phyloP scores from a whole-genome alignment of 2,797 vertebrate species.

The Mallotus villosus region DNA sequence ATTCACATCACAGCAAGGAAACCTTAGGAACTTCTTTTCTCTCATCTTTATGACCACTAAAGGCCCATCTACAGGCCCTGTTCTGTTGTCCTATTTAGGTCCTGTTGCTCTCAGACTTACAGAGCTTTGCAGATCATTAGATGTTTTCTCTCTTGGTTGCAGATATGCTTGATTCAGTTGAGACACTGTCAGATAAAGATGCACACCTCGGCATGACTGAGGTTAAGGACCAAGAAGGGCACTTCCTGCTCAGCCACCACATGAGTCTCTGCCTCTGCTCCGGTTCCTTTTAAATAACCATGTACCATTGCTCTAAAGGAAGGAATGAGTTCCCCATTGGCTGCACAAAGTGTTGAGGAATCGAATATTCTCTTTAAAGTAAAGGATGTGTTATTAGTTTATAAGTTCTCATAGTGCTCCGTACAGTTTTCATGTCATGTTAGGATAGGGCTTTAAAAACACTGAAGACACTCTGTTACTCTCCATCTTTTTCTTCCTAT shows the following conservation, averaged over 20 bases:
- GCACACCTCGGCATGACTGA: background rate
- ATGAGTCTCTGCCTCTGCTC: background rate
- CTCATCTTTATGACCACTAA: too few relatives aligned
- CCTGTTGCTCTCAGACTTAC: too few relatives aligned
- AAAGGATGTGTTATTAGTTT: slow-evolving; percentile 24
- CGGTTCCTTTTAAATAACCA: background rate
- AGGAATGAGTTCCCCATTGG: background rate
- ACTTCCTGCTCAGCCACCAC: background rate
- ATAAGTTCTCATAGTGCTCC: slow-evolving; percentile 12
- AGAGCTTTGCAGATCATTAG: too few relatives aligned
- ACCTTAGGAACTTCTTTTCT: too few relatives aligned
- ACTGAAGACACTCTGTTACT: background rate
- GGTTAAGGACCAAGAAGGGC: background rate
- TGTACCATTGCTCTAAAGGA: background rate
- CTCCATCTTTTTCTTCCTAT: background rate
- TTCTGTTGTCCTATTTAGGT: background rate
- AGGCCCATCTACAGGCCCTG: too few relatives aligned
- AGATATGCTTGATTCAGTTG: background rate
- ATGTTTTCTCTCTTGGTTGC: background rate
- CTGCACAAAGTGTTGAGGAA: slow-evolving; percentile 28
- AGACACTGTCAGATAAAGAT: background rate
- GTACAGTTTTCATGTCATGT: background rate
- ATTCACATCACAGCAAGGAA: slow-evolving; percentile 31
- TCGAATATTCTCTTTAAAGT: slow-evolving; percentile 59
- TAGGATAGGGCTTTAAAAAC: background rate